A percentile compares a stretch with the other conserved stretches of the same genome.
Evolutionary conservation across 35 echinoderm and acorn worm genomes (phyloP).

Genomic region (Apostichopus parvimensis): DNA sequence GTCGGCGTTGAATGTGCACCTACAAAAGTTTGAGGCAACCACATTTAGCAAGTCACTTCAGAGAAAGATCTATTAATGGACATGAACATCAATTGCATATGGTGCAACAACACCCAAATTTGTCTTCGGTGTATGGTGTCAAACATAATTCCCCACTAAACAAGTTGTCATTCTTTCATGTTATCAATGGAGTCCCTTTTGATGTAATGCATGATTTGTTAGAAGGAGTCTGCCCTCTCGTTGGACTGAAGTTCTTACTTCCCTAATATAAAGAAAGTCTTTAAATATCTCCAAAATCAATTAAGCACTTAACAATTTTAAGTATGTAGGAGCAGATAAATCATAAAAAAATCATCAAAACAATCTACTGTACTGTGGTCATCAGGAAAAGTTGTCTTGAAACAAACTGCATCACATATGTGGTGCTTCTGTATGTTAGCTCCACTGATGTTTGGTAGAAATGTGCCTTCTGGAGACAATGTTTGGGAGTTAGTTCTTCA

Average conservation of each 20-base stretch:
- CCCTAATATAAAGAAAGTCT: slow-evolving; percentile 1
- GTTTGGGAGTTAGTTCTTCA: too few species aligned
- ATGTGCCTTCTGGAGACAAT: too few species aligned
- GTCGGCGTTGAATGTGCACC: slow-evolving; percentile 38
- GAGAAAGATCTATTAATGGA: neutral
- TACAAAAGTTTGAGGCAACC: slow-evolving; percentile 23
- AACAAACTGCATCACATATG: slow-evolving; percentile 25
- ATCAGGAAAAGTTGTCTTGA: neutral
- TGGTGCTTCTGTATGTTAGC: neutral
- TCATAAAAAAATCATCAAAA: neutral
- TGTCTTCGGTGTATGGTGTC: neutral
- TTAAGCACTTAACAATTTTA: neutral
- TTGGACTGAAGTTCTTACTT: slow-evolving; percentile 26
- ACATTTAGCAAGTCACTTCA: neutral
- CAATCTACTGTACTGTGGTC: neutral
- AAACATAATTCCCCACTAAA: neutral
- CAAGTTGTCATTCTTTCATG: neutral
- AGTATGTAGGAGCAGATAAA: too few species aligned
- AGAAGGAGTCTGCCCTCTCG: slow-evolving; percentile 16
- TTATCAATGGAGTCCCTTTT: too few species aligned
- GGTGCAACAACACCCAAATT: too few species aligned
- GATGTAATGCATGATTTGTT: slow-evolving; percentile 34
- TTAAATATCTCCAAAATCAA: neutral
- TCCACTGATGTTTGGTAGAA: too few species aligned
- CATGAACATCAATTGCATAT: neutral